Conservation (phyloP, 2,113 vertebrate species). For the Origma solitaria region DNA sequence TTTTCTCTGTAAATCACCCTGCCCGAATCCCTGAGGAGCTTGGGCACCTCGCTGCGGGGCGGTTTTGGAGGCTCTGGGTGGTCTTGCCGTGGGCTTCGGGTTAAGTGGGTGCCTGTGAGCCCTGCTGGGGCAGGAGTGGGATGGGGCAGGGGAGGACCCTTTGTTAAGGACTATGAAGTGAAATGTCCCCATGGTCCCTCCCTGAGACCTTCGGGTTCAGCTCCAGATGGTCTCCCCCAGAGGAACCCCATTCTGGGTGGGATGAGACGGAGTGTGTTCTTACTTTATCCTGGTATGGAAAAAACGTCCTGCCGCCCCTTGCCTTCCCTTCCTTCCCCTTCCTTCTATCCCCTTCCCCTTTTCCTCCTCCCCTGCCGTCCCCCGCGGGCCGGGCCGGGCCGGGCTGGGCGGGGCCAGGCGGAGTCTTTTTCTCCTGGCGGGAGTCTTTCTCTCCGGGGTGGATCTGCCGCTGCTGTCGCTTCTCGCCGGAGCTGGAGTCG, state of each 20-base stretch:
- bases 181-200: not conserved
- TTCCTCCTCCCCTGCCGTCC: not conserved
- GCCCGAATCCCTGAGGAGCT: fast-evolving
- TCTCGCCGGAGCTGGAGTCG: not conserved
- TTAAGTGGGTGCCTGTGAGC: not conserved
- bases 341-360: not conserved
- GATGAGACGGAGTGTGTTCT: not conserved
- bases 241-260: too few relatives aligned
- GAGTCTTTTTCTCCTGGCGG: not conserved
- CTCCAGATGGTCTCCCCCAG: not conserved
- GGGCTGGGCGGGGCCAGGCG: not conserved
- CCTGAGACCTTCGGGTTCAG: not conserved
- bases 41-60: too few relatives aligned
- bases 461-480: not conserved
- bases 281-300: not conserved
- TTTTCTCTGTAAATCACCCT: not conserved
- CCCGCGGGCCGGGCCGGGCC: not conserved
- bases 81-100: fast-evolving
- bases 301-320: not conserved
- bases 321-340: not conserved
- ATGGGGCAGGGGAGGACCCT: not conserved
- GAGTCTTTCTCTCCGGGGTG: not conserved
- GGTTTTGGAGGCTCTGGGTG: fast-evolving
- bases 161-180: not conserved
- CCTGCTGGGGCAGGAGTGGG: not conserved